A percentile compares a stretch with the other conserved stretches of the same genome.
Evolutionary conservation across 2,888 invertebrate species (phyloP).

Genomic region (Arctia plantaginis): DNA sequence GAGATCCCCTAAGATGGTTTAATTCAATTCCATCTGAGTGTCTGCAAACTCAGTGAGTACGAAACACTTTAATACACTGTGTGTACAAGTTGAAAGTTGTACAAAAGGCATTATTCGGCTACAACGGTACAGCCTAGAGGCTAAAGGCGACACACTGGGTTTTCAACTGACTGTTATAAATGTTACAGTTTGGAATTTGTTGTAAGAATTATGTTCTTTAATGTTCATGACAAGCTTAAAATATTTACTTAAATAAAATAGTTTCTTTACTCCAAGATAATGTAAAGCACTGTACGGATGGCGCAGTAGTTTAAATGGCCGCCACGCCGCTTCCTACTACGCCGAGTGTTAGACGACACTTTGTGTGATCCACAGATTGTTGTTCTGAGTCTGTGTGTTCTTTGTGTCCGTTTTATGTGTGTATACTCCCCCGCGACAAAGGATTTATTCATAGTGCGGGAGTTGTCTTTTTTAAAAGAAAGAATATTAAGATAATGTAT

Average conservation of each 20-base stretch:
- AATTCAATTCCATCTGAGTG: conserved; percentile 25
- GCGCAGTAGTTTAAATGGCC: too few species aligned
- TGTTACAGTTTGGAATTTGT: conserved; percentile 34
- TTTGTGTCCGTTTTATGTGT: too few species aligned
- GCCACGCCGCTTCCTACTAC: too few species aligned
- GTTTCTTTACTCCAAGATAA: neutral
- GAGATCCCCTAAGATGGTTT: conserved; percentile 19
- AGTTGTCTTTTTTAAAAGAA: too few species aligned
- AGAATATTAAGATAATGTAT: too few species aligned
- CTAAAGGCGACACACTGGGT: conserved; percentile 34
- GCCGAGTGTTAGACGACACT: too few species aligned
- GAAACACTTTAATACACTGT: conserved; percentile 48
- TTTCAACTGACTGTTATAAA: conserved; percentile 40
- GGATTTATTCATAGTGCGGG: too few species aligned
- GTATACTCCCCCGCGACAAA: too few species aligned
- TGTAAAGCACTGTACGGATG: too few species aligned
- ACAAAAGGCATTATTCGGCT: conserved; percentile 56
- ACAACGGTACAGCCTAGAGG: conserved; percentile 38
- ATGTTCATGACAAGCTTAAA: conserved; percentile 4
- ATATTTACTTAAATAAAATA: neutral
- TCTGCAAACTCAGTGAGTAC: conserved; percentile 39
- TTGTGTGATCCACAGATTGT: too few species aligned
- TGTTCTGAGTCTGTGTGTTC: too few species aligned
- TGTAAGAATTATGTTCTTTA: conserved; percentile 23
- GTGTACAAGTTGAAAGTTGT: conserved; percentile 52